Evolutionary conservation across 2,797 vertebrate species (phyloP), one percentile per base, ranked within the genome.

Genomic region (Sternarchorhynchus goeldii): DNA sequence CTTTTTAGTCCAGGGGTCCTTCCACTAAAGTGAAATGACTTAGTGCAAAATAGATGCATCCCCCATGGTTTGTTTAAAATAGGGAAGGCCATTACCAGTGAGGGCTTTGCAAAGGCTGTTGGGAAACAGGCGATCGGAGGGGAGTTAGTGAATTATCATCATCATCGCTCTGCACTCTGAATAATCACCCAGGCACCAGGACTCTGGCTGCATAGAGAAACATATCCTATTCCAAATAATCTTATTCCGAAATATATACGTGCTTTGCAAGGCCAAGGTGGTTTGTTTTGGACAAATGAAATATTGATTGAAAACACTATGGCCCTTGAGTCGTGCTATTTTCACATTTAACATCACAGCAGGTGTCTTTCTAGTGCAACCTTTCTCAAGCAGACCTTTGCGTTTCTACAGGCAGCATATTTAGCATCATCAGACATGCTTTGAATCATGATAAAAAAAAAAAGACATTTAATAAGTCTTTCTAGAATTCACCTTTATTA

Each of bases 31-130:
- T 76, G 83, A 89, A 89, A 91, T 89, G 79, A 86, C 86, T 91
- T 86, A 85, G 90, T 91, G 88, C 87, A 90, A 90, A 91, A 91
- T 87, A 89, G 85, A 91, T 90, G 83, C 83, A 84, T 92, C 86
- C 90, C 87, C 78, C 62, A 86, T 85, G 89, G 85, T 89, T 90
- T 88, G 84, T 89, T 90, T 89, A 90, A 91, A 92, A 91, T 90
- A 89, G 88, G 83, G 82, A 64, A 85, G 62, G 80, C 88, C 86
- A 88, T 90, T 90, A 89, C 82, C 75, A 79, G 63, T 36, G 68
- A 81, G 81, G 81, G 84, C 74, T 88, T 74, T 87, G 80, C 76
- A 5, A 34, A 64, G 76, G 75, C 88, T 79, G 64, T 77, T 68
- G 82, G 82, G 79, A 81, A 83, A 76, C 78, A 81, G 77, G 84